Evolutionary conservation across 2,797 vertebrate genomes (phyloP).

Genomic region (Heteromormyrus szaboi): DNA sequence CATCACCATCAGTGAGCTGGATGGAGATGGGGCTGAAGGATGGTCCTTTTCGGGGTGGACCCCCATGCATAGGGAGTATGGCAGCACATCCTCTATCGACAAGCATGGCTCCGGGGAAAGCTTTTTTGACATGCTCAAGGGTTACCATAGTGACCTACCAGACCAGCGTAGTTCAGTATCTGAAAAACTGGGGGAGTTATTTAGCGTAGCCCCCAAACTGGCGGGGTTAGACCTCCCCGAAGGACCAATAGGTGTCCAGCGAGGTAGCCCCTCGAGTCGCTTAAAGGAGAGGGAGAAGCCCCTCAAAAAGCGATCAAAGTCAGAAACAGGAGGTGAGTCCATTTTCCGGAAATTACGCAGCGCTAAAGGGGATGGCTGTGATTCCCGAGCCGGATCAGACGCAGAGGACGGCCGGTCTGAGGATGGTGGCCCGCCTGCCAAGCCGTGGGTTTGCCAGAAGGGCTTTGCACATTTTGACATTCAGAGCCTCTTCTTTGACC

Average conservation of each 20-base stretch:
- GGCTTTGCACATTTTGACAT: slow-evolving; percentile 94
- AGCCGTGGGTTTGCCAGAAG: slow-evolving; percentile 89
- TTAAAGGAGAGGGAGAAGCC: slow-evolving; percentile 96
- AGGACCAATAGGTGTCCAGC: slow-evolving; percentile 66
- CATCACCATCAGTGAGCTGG: slow-evolving; percentile 95
- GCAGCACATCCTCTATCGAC: slow-evolving; percentile 96
- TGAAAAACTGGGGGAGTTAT: slow-evolving; percentile 81
- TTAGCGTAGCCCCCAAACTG: slow-evolving; percentile 83
- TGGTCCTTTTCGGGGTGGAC: slow-evolving; percentile 92
- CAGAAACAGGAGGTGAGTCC: slow-evolving; percentile 92
- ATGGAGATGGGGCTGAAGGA: slow-evolving; percentile 86
- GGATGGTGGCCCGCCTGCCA: slow-evolving; percentile 68
- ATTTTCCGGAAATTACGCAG: slow-evolving; percentile 97
- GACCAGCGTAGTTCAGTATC: slow-evolving; percentile 80
- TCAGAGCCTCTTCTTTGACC: slow-evolving; percentile 92
- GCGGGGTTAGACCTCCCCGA: slow-evolving; percentile 88
- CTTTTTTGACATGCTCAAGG: slow-evolving; percentile 94
- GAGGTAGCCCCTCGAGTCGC: slow-evolving; percentile 83
- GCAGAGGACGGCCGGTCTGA: slow-evolving; percentile 85
- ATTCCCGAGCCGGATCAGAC: slow-evolving; percentile 78
- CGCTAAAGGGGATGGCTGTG: slow-evolving; percentile 78
- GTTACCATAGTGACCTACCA: slow-evolving; percentile 78
- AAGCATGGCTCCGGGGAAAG: slow-evolving; percentile 94
- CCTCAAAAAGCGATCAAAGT: slow-evolving; percentile 93
- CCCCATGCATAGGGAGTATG: slow-evolving; percentile 92